phyloP scores from a whole-genome alignment of 2,797 vertebrate species.

The Neostethus bicornis region DNA sequence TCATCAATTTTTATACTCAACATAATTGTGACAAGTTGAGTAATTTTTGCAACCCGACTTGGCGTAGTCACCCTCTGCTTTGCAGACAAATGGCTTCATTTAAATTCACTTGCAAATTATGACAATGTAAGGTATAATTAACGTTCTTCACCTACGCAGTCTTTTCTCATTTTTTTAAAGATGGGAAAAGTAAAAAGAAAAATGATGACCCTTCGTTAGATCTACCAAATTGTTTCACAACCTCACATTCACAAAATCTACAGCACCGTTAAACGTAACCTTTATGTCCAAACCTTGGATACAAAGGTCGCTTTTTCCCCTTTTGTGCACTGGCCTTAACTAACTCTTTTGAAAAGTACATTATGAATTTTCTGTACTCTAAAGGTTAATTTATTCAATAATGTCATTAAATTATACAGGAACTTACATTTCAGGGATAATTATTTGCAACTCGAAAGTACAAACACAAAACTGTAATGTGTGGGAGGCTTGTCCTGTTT shows the following conservation, averaged over 20 bases:
- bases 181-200: constrained; percentile 1
- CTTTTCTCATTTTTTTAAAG: not conserved
- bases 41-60: too few relatives aligned
- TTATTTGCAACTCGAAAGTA: too few relatives aligned
- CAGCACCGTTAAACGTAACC: not conserved
- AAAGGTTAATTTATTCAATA: not conserved
- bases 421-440: too few relatives aligned
- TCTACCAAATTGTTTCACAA: not conserved
- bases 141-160: constrained; percentile 12
- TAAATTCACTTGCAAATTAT: constrained; percentile 19
- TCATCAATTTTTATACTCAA: too few relatives aligned
- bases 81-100: constrained; percentile 28
- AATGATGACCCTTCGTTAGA: not conserved
- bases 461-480: too few relatives aligned
- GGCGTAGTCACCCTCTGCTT: constrained; percentile 10
- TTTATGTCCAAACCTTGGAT: not conserved
- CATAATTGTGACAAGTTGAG: too few relatives aligned
- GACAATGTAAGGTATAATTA: constrained; percentile 18
- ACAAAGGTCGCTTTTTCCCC: not conserved
- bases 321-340: not conserved
- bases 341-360: not conserved
- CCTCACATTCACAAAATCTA: not conserved
- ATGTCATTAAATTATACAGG: too few relatives aligned
- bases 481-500: too few relatives aligned
- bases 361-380: constrained; percentile 1